phyloP scores from a whole-genome alignment of 2,888 invertebrate genomes.

The Trichogramma dendrolimi region DNA sequence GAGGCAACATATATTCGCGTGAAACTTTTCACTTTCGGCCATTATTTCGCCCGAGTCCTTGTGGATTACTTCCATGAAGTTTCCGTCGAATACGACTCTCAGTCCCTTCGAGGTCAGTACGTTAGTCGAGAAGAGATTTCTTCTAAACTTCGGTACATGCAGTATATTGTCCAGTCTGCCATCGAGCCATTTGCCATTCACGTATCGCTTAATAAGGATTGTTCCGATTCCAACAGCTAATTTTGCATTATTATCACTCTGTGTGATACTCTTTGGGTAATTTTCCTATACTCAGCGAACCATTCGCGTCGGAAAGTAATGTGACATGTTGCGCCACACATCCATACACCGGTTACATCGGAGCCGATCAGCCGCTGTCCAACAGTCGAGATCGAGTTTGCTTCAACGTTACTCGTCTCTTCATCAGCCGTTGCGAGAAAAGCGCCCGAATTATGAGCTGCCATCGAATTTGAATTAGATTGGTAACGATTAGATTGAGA shows the following conservation, averaged over 20 bases:
- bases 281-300: too few relatives aligned
- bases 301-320: constrained; percentile 27
- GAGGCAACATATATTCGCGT: constrained; percentile 2
- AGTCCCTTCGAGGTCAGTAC: neutral
- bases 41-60: neutral
- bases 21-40: neutral
- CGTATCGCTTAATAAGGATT: neutral
- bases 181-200: neutral
- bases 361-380: neutral
- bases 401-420: neutral
- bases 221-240: constrained; percentile 13
- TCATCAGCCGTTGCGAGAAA: too few relatives aligned
- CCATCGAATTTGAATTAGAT: too few relatives aligned
- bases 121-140: constrained; percentile 10
- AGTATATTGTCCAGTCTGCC: neutral
- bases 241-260: constrained; percentile 24
- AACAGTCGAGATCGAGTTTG: neutral
- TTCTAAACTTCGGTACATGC: constrained; percentile 2
- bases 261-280: too few relatives aligned
- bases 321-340: constrained; percentile 32
- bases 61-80: neutral
- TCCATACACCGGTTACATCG: constrained; percentile 25
- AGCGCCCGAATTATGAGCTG: too few relatives aligned
- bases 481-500: too few relatives aligned
- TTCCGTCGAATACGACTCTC: neutral